Evolutionary conservation across 2,888 invertebrate species (phyloP).

Genomic region (Heliconius erato): DNA sequence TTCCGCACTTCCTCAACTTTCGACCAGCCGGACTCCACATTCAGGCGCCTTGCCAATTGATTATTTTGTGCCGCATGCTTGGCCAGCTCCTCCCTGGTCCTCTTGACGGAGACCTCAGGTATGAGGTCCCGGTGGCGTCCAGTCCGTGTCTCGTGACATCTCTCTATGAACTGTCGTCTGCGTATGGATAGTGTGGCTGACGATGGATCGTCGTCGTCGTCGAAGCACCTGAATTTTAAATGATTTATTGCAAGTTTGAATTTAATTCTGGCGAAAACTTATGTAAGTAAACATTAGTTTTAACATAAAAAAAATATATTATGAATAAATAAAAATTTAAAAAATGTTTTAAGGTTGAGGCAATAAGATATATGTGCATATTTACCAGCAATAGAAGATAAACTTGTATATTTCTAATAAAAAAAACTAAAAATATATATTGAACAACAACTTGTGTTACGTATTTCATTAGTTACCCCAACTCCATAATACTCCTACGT

Average conservation of each 20-base stretch:
- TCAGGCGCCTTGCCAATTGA: conserved; percentile 77
- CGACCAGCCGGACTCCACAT: conserved; percentile 82
- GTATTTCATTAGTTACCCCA: background rate
- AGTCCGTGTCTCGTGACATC: conserved; percentile 78
- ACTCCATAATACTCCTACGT: background rate
- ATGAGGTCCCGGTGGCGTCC: conserved; percentile 69
- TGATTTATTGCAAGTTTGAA: background rate
- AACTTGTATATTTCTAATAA: no score
- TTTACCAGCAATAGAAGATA: no score
- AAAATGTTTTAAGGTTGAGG: no score
- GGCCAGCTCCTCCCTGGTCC: conserved; percentile 77
- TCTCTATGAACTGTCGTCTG: conserved; percentile 80
- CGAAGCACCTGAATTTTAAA: conserved; percentile 67
- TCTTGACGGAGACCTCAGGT: conserved; percentile 77
- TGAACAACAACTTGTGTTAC: no score
- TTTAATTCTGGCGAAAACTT: background rate
- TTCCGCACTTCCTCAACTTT: conserved; percentile 82
- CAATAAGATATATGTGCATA: no score
- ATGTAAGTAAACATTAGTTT: background rate
- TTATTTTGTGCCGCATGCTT: conserved; percentile 78
- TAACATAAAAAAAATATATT: background rate
- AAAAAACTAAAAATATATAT: no score
- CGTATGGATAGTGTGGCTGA: conserved; percentile 73
- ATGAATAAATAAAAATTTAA: background rate
- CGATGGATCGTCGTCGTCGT: conserved; percentile 70